phyloP scores from a whole-genome alignment of 2,888 invertebrate species.

The Meteorus colon region DNA sequence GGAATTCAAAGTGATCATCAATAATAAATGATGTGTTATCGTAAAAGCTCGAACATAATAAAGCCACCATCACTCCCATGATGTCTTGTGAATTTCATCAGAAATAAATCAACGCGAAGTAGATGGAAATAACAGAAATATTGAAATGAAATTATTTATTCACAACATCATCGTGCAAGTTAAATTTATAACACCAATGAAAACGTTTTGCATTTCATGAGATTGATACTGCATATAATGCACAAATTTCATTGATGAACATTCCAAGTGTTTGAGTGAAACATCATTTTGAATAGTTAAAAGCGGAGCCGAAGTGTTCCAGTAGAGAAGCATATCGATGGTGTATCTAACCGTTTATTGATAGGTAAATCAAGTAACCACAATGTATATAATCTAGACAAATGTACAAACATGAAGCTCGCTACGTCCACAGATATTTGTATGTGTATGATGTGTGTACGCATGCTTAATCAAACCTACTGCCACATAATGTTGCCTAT shows the following conservation, averaged over 20 bases:
- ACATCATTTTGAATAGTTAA: too few relatives aligned
- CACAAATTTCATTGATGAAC: too few relatives aligned
- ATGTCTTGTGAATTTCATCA: not conserved
- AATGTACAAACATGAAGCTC: not conserved
- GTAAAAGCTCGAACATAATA: conserved; percentile 24
- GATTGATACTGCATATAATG: too few relatives aligned
- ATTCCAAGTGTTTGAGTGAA: too few relatives aligned
- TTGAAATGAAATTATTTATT: too few relatives aligned
- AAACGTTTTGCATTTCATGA: too few relatives aligned
- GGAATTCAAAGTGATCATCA: conserved; percentile 27
- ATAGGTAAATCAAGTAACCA: not conserved
- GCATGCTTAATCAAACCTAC: not conserved
- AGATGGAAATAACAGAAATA: not conserved
- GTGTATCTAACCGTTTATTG: not conserved
- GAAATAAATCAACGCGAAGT: not conserved
- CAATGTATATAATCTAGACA: not conserved
- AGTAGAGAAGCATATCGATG: too few relatives aligned
- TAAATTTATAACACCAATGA: too few relatives aligned
- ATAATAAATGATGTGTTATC: conserved; percentile 10
- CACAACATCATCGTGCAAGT: too few relatives aligned
- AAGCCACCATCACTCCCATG: not conserved
- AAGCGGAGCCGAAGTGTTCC: too few relatives aligned
- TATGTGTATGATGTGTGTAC: not conserved
- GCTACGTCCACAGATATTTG: not conserved
- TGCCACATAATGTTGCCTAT: conserved; percentile 6